Evolutionary conservation across 2,797 vertebrate species (phyloP), one percentile per base, ranked within the genome.

Genomic region (Sebastes ruberrimus): DNA sequence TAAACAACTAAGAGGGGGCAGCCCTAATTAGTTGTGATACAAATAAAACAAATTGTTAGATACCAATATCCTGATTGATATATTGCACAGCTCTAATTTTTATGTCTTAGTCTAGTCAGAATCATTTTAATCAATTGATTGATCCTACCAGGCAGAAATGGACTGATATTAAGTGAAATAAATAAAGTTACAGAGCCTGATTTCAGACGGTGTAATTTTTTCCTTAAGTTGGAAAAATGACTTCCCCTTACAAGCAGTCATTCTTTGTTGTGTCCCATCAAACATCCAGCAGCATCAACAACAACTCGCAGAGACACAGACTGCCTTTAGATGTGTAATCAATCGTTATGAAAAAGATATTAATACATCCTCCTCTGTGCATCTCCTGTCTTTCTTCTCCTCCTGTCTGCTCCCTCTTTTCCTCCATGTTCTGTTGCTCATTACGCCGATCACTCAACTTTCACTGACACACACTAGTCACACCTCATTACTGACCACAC

Each of bases 371-470:
- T 55, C 66, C 61, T 57, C 42, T 49, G 10, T 63, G 23, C 72
- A 32, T 72, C 22, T n/a, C 23, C 10, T 55, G 46, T 78, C 65
- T 63, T 60, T 80, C 61, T 74, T 23, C 70, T 79, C 46, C 28
- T 77, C 75, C 27, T n/a, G 32, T 61, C 60, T 67, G 20, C 49
- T 67, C 38, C 75, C 30, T 78, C 30, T 78, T 67, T 53, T 10
- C 62, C 77, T 76, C 66, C 56, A 22, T 74, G 61, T 88, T 81
- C 74, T 52, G 67, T 74, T 62, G 78, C 89, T 93, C 91, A 88
- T 93, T 94, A 93, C 27, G 10, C 75, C 87, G 88, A 94, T 94
- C 88, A 93, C 81, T 93, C 92, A 92, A 70, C 83, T 86, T 78
- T 74, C 84, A 87, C 84, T 90, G 91, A 89, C 86, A 71, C 83